Evolutionary conservation across 2,797 vertebrate species (phyloP).

Genomic region (Myotis planiceps): DNA sequence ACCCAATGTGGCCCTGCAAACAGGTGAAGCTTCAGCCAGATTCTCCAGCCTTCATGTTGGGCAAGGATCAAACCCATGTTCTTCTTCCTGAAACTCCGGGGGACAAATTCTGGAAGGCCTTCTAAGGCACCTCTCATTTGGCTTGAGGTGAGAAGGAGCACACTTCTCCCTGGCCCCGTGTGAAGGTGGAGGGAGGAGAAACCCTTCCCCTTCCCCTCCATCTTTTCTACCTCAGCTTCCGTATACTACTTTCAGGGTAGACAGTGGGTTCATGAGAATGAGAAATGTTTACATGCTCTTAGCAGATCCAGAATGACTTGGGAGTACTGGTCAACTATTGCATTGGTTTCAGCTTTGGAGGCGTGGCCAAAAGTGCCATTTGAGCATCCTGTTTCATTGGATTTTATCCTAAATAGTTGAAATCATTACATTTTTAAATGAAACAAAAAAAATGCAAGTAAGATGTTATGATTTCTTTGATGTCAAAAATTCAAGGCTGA

Average conservation of each 20-base stretch:
- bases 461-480: not conserved
- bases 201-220: not conserved
- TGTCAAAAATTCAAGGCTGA: conserved; percentile 39
- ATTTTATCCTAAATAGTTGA: conserved; percentile 27
- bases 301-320: not conserved
- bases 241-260: not conserved
- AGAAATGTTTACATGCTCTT: not conserved
- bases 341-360: not conserved
- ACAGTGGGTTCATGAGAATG: not conserved
- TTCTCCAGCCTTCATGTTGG: not conserved
- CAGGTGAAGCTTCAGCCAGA: not conserved
- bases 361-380: not conserved
- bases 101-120: not conserved
- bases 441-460: not conserved
- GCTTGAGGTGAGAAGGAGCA: not conserved
- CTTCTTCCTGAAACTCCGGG: not conserved
- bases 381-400: not conserved
- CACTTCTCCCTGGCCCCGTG: not conserved
- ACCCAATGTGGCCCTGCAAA: too few species aligned
- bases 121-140: not conserved
- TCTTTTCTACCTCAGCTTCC: not conserved
- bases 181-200: not conserved
- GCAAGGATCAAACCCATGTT: not conserved
- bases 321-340: not conserved
- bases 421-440: conserved; percentile 21